Base-by-base conservation (phyloP, 2,888 invertebrate species). In the Elysia crispata region DNA sequence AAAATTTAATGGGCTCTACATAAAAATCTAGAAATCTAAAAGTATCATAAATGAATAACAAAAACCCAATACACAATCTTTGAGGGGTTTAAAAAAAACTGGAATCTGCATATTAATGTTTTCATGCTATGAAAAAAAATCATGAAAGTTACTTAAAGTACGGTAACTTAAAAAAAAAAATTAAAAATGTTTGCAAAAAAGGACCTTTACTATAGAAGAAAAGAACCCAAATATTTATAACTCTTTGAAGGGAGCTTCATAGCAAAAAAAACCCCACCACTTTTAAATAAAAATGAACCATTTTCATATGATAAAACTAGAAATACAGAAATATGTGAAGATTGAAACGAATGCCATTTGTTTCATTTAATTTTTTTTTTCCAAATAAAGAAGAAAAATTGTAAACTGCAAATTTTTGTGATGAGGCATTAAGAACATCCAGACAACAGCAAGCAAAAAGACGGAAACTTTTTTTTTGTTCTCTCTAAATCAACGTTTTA, bases 271-370 rank as follows among this genome's bases (percentile, higher is more conserved):
- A 41, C 41, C 11, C 5, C 41, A 41, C 41, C 11, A 11, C 41
- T 41, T 41, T 3, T 3, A 41, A 41, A 41, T 11, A 41, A 41
- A 6, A 41, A 3, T 41, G 11, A 41, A 41, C 3, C 11, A 41
- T 41, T 41, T 41, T 11, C 3, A 41, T 41, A 11, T 41, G 41
- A 11, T n/a, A 23, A 54, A 73, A n/a, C 23, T 50, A 13, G 49
- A 70, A 23, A 5, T 33, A 20, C 49, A 25, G 73, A 73, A 73
- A 73, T 73, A 73, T 73, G 73, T 73, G 73, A 73, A 73, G 73
- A 73, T 73, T 33, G 18, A 49, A 41, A 41, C 11, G 41, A 41
- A 41, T 41, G 41, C 41, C 11, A 41, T 41, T 41, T 6, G 11
- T 41, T 41, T 11, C 3, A 41, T 41, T 41, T 11, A 41, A 41